Evolutionary conservation across 2,797 vertebrate genomes (phyloP).

Genomic region (Onychomys arenicola): DNA sequence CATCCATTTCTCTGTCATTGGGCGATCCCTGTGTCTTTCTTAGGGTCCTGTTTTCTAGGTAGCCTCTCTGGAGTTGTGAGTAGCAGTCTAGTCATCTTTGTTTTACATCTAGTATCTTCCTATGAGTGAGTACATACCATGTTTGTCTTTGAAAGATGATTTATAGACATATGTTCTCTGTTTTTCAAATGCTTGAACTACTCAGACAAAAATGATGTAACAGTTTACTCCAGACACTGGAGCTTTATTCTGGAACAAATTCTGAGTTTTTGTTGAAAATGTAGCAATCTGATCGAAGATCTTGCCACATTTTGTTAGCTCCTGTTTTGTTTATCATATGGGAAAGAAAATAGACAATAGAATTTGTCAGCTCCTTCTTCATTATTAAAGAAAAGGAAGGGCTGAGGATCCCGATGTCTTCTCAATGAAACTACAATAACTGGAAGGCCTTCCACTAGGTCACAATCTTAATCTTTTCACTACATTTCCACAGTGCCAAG

Average conservation of each 20-base stretch:
- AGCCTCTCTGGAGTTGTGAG: no score
- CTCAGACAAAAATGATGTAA: conserved; percentile 5
- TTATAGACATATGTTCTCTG: not conserved
- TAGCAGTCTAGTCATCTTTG: no score
- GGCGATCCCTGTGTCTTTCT: no score
- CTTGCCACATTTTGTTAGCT: not conserved
- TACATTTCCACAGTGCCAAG: not conserved
- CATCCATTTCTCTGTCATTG: no score
- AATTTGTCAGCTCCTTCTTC: not conserved
- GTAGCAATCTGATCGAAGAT: not conserved
- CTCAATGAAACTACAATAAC: not conserved
- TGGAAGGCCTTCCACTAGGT: not conserved
- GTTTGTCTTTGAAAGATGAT: no score
- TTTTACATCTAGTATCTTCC: no score
- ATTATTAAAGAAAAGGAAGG: not conserved
- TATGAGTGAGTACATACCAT: no score
- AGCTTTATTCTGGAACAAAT: not conserved
- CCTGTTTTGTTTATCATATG: not conserved
- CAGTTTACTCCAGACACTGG: conserved; percentile 28
- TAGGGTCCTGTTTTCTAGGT: no score
- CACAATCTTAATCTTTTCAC: not conserved
- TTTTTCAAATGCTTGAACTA: not conserved
- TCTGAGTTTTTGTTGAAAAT: conserved; percentile 3
- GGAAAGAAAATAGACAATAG: conserved; percentile 9
- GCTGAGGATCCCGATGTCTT: not conserved